Conservation (phyloP, 2,113 vertebrate species). For the Petromus typicus region DNA sequence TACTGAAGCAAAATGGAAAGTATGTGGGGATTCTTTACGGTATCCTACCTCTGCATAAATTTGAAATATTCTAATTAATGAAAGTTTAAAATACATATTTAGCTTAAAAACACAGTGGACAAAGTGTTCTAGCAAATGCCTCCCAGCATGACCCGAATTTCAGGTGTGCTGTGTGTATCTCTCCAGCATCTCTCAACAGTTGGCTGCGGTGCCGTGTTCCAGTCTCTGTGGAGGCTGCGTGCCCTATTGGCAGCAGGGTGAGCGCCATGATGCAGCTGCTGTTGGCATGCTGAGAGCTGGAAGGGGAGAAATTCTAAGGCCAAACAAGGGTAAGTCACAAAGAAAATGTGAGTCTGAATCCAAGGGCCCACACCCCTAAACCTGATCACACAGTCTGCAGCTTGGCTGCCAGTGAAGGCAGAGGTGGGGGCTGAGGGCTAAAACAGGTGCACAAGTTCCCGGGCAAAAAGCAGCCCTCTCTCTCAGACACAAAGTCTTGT, state of each 20-base stretch:
- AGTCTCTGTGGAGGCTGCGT: slow-evolving; percentile 73
- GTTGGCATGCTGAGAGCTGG: slow-evolving; percentile 76
- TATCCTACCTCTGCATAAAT: not conserved
- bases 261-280: slow-evolving; percentile 79
- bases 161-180: not conserved
- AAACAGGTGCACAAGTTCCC: slow-evolving; percentile 68
- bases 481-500: slow-evolving; percentile 60
- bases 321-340: slow-evolving; percentile 66
- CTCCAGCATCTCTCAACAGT: slow-evolving; percentile 51
- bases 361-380: slow-evolving; percentile 63
- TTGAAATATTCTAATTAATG: slow-evolving; percentile 16
- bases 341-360: slow-evolving; percentile 74
- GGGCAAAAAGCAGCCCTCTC: slow-evolving; percentile 56
- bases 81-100: slow-evolving; percentile 14
- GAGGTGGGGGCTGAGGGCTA: slow-evolving; percentile 61
- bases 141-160: slow-evolving; percentile 29
- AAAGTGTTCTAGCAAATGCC: slow-evolving; percentile 1
- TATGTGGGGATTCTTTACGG: not conserved
- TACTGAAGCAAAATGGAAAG: not conserved
- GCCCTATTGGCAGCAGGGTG: slow-evolving; percentile 75
- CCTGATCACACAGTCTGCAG: not conserved
- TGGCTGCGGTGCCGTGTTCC: slow-evolving; percentile 51
- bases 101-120: not conserved
- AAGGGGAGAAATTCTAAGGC: slow-evolving; percentile 63
- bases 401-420: slow-evolving; percentile 46